A percentile compares a stretch with the other conserved stretches of the same genome.
Conservation (phyloP, 2,888 invertebrate species). For the Idaea dimidiata region DNA sequence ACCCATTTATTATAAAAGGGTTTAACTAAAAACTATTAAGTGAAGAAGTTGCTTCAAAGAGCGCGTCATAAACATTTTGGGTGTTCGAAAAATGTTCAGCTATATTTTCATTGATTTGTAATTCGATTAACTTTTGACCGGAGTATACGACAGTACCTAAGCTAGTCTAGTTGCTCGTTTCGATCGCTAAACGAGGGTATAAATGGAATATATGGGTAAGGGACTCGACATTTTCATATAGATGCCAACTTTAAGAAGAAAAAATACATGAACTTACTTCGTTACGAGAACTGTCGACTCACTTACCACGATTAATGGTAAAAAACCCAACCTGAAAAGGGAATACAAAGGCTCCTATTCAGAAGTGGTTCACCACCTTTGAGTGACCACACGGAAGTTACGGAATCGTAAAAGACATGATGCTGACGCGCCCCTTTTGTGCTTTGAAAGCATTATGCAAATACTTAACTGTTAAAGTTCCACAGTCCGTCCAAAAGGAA, state of each 20-base stretch:
- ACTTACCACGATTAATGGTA: background rate
- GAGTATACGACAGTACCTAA: background rate
- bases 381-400: background rate
- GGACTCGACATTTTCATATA: background rate
- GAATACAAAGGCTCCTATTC: background rate
- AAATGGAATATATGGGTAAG: background rate
- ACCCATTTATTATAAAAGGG: background rate
- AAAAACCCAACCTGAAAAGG: background rate
- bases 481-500: background rate
- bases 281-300: background rate
- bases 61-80: background rate
- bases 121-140: background rate
- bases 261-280: background rate
- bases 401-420: background rate
- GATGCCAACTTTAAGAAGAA: background rate
- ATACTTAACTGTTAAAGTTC: background rate
- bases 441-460: background rate
- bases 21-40: background rate
- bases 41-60: background rate
- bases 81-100: background rate
- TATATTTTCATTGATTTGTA: background rate
- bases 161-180: background rate
- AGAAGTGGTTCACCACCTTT: background rate
- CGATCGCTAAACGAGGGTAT: background rate
- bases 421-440: background rate